A percentile compares a stretch with the other conserved stretches of the same genome.
These are phyloP conservation scores for Scelioninae gen. 1 DNA, from an alignment of 2,888 invertebrate genomes.

Conservation along the genomic window DNA sequence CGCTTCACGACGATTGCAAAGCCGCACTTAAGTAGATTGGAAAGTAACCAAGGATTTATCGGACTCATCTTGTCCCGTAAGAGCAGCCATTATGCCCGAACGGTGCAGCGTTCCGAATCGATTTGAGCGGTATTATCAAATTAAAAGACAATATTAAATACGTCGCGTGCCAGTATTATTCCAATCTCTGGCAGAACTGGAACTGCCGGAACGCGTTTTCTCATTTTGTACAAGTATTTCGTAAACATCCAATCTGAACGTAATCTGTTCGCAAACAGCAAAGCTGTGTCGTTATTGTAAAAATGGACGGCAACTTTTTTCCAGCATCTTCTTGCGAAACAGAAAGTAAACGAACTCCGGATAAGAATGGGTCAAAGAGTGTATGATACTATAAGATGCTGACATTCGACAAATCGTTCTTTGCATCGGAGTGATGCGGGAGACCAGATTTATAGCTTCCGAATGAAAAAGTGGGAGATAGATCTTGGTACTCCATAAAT, in stretches of 20 bases:
- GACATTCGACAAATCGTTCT: conserved; percentile 80
- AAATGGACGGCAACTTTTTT: conserved; percentile 9
- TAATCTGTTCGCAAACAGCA: conserved; percentile 5
- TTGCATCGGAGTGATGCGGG: conserved; percentile 74
- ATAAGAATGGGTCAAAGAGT: conserved; percentile 51
- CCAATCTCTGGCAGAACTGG: conserved; percentile 2
- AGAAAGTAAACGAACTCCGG: conserved; percentile 26
- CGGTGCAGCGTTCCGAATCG: conserved; percentile 2
- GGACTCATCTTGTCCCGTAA: conserved; percentile 30
- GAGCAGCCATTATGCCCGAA: conserved; percentile 37
- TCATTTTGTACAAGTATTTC: neutral
- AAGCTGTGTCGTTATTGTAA: conserved; percentile 13
- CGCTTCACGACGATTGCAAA: conserved; percentile 52
- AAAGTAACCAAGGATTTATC: conserved; percentile 58
- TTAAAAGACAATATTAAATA: conserved; percentile 39
- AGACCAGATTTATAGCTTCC: conserved; percentile 76
- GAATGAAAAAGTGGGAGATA: conserved; percentile 69
- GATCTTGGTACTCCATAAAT: conserved; percentile 63
- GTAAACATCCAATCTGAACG: conserved; percentile 17
- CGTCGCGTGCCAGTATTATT: conserved; percentile 18
- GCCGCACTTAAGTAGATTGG: conserved; percentile 64
- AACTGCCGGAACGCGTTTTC: neutral
- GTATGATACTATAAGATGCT: conserved; percentile 67
- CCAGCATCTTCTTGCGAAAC: conserved; percentile 17
- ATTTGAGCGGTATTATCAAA: conserved; percentile 20